Percentiles rank a stretch among this genome's conserved stretches.
phyloP scores from a whole-genome alignment of 2,888 invertebrate species.

The Acronicta leporina region DNA sequence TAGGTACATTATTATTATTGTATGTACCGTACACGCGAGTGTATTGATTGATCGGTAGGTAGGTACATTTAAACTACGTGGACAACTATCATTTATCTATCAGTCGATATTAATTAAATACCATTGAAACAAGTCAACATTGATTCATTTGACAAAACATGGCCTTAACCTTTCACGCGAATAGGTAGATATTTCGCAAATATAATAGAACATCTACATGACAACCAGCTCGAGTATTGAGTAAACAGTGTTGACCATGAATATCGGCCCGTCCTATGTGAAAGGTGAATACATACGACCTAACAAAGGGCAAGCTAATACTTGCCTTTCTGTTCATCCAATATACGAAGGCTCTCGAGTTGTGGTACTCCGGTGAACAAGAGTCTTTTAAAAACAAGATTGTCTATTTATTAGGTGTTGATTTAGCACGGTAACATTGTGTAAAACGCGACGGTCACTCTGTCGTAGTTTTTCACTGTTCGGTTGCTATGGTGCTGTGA shows the following conservation, averaged over 20 bases:
- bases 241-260: slow-evolving; percentile 76
- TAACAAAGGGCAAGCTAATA: slow-evolving; percentile 75
- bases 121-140: slow-evolving; percentile 6
- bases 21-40: slow-evolving; percentile 48
- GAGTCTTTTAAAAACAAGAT: slow-evolving; percentile 63
- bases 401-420: slow-evolving; percentile 64
- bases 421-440: slow-evolving; percentile 80
- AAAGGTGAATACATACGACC: slow-evolving; percentile 69
- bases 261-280: slow-evolving; percentile 55
- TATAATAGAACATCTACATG: slow-evolving; percentile 32
- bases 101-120: slow-evolving; percentile 19
- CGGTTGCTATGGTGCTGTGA: slow-evolving; percentile 77
- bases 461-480: slow-evolving; percentile 81
- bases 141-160: slow-evolving; percentile 20
- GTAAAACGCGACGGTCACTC: slow-evolving; percentile 77
- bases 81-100: slow-evolving; percentile 6
- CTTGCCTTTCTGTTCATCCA: slow-evolving; percentile 89
- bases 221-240: slow-evolving; percentile 55
- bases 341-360: slow-evolving; percentile 80
- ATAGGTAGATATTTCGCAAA: slow-evolving; percentile 8
- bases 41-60: slow-evolving; percentile 50
- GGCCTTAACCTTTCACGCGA: slow-evolving; percentile 1
- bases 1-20: slow-evolving; percentile 53
- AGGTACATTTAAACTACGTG: slow-evolving; percentile 21
- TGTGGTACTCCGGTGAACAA: slow-evolving; percentile 77